phyloP scores from a whole-genome alignment of 2,113 vertebrate species.

The Clarias magur region DNA sequence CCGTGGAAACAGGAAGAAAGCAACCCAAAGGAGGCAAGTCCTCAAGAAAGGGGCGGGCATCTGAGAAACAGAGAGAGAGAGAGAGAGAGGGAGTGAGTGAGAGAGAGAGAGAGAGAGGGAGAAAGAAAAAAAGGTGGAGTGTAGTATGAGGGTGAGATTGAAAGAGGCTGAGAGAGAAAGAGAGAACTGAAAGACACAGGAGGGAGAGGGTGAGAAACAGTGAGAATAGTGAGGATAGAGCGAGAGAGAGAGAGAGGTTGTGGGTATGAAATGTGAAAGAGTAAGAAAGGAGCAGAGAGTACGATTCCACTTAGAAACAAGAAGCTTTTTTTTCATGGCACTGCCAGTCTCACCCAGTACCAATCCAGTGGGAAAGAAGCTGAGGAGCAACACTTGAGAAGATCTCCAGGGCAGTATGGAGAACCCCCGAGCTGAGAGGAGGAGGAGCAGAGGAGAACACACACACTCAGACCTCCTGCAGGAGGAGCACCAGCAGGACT shows the following conservation, averaged over 20 bases:
- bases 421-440: not conserved
- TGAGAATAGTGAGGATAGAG: not conserved
- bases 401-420: conserved; percentile 27
- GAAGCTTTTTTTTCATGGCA: not conserved
- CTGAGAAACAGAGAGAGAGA: conserved; percentile 25
- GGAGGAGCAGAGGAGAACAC: conserved; percentile 33
- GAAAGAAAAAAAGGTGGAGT: conserved; percentile 37
- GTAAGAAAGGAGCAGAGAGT: conserved; percentile 32
- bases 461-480: conserved; percentile 13
- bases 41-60: conserved; percentile 47
- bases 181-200: conserved; percentile 13
- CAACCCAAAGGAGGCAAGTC: conserved; percentile 51
- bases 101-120: conserved; percentile 26
- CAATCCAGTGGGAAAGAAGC: conserved; percentile 30
- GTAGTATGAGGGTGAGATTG: conserved; percentile 29
- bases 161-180: conserved; percentile 21
- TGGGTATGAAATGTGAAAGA: not conserved
- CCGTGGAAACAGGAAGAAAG: conserved; percentile 62
- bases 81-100: conserved; percentile 9
- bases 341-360: conserved; percentile 29
- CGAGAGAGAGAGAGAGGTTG: conserved; percentile 14
- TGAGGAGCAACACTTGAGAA: not conserved
- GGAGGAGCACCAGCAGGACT: conserved; percentile 29
- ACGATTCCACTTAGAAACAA: not conserved
- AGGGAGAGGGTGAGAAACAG: not conserved